These are phyloP conservation scores for Synchiropus splendidus DNA, from an alignment of 2,113 vertebrate species.

Conservation along the genomic window DNA sequence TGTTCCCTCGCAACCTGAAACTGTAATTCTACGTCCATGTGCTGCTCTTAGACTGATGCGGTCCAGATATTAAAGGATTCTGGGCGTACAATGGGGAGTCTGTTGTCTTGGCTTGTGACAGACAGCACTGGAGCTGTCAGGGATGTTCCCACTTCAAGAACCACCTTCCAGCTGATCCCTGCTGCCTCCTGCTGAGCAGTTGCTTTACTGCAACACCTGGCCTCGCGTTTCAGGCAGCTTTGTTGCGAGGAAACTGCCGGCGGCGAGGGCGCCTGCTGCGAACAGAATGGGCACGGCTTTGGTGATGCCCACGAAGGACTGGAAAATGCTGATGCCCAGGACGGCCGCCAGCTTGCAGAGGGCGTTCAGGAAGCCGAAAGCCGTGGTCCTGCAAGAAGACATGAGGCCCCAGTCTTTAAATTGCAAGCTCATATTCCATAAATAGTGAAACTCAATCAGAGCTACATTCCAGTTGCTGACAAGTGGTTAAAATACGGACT, in stretches of 20 bases:
- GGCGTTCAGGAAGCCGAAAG: constrained; percentile 91
- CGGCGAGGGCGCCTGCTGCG: constrained; percentile 80
- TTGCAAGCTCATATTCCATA: too few species aligned
- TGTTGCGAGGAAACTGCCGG: constrained; percentile 86
- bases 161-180: constrained; percentile 29
- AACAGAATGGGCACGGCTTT: constrained; percentile 89
- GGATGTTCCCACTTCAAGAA: constrained; percentile 33
- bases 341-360: constrained; percentile 89
- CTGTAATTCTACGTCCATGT: constrained; percentile 12
- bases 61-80: constrained; percentile 55
- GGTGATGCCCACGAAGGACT: constrained; percentile 91
- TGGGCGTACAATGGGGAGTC: constrained; percentile 48
- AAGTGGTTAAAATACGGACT: too few species aligned
- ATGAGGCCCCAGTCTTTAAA: too few species aligned
- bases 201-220: constrained; percentile 82
- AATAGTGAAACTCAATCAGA: too few species aligned
- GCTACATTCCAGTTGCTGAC: too few species aligned
- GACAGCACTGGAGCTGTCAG: constrained; percentile 35
- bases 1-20: not conserved
- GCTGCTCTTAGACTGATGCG: constrained; percentile 24
- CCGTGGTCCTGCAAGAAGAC: constrained; percentile 72
- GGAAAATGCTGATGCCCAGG: constrained; percentile 95
- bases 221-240: constrained; percentile 90
- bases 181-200: constrained; percentile 36
- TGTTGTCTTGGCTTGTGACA: constrained; percentile 32